phyloP scores from a whole-genome alignment of 2,113 vertebrate genomes.

The Oceanites oceanicus region DNA sequence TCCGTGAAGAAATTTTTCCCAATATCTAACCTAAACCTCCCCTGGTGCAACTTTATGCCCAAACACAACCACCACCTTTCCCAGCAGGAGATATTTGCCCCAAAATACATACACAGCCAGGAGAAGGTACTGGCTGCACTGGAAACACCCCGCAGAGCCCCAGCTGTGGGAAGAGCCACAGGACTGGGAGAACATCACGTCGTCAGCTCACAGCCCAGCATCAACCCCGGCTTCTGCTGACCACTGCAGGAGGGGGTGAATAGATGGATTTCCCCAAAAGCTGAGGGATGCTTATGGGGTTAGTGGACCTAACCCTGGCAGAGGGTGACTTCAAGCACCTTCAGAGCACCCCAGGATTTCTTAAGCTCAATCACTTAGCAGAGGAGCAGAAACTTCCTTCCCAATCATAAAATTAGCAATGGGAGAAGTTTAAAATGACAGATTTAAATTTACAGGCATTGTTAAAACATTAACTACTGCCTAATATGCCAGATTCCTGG shows the following conservation, averaged over 20 bases:
- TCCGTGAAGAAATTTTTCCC: no score
- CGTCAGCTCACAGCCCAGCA: not conserved
- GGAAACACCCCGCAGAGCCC: not conserved
- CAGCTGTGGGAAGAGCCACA: not conserved
- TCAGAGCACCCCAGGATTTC: not conserved
- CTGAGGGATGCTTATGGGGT: not conserved
- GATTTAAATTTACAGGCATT: not conserved
- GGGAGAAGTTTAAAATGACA: not conserved
- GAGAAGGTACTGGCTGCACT: not conserved
- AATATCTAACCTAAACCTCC: no score
- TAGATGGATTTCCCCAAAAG: not conserved
- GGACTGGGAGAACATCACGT: not conserved
- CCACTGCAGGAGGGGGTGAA: not conserved
- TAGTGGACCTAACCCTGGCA: not conserved
- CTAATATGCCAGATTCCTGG: not conserved
- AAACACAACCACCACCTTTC: not conserved
- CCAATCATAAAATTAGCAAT: not conserved
- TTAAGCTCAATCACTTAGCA: not conserved
- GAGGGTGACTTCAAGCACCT: not conserved
- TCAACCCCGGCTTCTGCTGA: not conserved
- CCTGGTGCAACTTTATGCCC: no score
- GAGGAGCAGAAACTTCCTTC: not conserved
- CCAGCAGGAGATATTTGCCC: not conserved
- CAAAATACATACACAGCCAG: fast-evolving
- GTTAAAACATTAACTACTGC: not conserved